phyloP scores from a whole-genome alignment of 2,888 invertebrate genomes.

The Campaea margaritaria region DNA sequence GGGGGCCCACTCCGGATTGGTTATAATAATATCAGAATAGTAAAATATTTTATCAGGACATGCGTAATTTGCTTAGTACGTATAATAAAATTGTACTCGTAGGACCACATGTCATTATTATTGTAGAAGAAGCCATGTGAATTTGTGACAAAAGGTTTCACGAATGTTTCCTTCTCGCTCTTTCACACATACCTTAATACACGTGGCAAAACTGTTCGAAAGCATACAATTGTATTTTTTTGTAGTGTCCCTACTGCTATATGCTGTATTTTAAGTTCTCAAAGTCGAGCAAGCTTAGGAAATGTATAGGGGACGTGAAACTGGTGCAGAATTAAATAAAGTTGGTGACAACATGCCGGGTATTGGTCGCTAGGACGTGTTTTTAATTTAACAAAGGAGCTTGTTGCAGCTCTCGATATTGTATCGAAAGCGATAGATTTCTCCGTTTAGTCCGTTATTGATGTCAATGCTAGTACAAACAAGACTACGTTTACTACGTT shows the following conservation, averaged over 20 bases:
- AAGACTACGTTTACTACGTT: too few species aligned
- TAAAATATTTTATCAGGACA: too few species aligned
- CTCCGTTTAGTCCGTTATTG: background rate
- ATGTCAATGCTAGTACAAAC: too few species aligned
- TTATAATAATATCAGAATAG: too few species aligned
- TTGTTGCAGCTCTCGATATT: background rate
- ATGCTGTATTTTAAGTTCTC: conserved; percentile 11
- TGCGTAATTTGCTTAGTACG: too few species aligned
- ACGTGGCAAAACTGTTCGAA: too few species aligned
- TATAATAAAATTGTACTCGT: too few species aligned
- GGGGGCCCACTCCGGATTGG: too few species aligned
- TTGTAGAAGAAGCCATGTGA: too few species aligned
- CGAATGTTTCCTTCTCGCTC: background rate
- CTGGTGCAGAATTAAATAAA: conserved; percentile 33
- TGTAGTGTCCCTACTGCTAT: conserved; percentile 5
- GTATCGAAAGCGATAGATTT: conserved; percentile 4
- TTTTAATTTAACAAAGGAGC: conserved; percentile 21
- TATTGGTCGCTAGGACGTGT: conserved; percentile 27
- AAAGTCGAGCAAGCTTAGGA: conserved; percentile 31
- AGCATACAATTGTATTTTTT: background rate
- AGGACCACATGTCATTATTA: too few species aligned
- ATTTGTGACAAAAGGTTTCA: too few species aligned
- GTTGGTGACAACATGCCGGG: conserved; percentile 38
- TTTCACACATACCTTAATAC: too few species aligned
- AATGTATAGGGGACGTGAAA: conserved; percentile 29